Base-by-base conservation (phyloP, 2,888 invertebrate species). In the Eupithecia dodoneata region DNA sequence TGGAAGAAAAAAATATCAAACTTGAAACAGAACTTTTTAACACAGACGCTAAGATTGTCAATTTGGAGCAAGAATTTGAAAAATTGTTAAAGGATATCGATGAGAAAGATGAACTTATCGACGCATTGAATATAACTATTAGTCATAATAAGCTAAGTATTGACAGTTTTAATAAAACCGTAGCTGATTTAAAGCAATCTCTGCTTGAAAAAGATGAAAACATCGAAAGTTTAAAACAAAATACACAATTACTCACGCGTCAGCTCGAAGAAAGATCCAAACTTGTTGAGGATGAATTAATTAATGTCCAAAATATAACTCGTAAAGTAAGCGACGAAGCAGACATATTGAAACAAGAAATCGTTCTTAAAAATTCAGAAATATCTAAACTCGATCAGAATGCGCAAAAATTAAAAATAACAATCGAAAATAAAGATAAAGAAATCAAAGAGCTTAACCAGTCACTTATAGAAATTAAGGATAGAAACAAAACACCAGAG, bases 31-130 rank as follows among this genome's bases (percentile, higher is more conserved):
- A 93, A 79, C 80, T 94, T 30, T 83, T 87, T 10, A 81, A 86
- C 0, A 91, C 91, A 12, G 91, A 93, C 77, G 75, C 81, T 1
- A 95, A 93, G 84, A 90, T 91, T 41, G 81, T 88, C 6, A 86
- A 88, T 73, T 85, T 96, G 67, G 95, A 95, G 81, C 88, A 90
- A 81, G 93, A 94, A 80, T 88, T 95, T 76, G 89, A 88, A 3
- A 90, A 90, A 72, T 77, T 95, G 9, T 85, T 90, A 65, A 82
- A 88, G 7, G 91, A 92, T 49, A 90, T 95, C 4, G 91, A 91
- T 66, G 95, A 95, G 83, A 92, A 95, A 80, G 92, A 93, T 82
- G 84, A 85, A n/a, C 78, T 92, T 13, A 93, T 94, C 73, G 90
- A 93, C 79, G 82, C 82, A 6, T 85, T 94, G 6, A 92, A 93